Base-by-base conservation (phyloP, 2,797 vertebrate species). In the Lates japonicus region DNA sequence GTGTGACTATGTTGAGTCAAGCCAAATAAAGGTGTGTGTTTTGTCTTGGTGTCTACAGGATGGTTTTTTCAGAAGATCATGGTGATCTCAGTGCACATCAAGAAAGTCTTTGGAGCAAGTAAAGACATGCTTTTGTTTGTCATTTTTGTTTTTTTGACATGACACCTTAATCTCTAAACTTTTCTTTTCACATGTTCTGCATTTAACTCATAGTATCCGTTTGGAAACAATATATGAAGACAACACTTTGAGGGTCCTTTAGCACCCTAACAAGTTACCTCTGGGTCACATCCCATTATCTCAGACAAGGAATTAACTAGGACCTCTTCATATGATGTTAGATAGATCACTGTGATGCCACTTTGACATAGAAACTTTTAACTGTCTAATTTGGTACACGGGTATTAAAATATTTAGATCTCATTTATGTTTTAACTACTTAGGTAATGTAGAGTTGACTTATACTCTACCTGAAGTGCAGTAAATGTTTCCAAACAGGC, bases 61-160 rank as follows among this genome's bases (percentile, higher is more conserved):
- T 78, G 71, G 66, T 68, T 83, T 75, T 55, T 74, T 80, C 70
- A 42, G 33, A 72, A 70, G 64, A 74, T 74, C 70, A 60, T 25
- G 48, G 54, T 48, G 70, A 87, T 78, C 62, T 58, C 61, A 42
- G 46, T 19, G 13, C 55, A 66, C 62, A 60, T 69, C 48, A 64
- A 63, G 33, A 37, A 60, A 4, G 48, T 42, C 62, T 55, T 76
- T 44, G n/a, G 4, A 65, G 48, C 49, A 20, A 10, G 0, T 55
- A 13, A 22, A 54, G 22, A 52, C 14, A 17, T 16, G 5, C 16
- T 14, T 39, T 37, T 37, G 35, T 37, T 37, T 5, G 37, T 37
- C 37, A 29, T 37, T 37, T 37, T 37, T 37, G 8, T 7, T 41
- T 41, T 41, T 41, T 41, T 3, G 41, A 41, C 10, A 11, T 9